Conservation (phyloP, 2,888 invertebrate genomes). For the Gibbula magus region DNA sequence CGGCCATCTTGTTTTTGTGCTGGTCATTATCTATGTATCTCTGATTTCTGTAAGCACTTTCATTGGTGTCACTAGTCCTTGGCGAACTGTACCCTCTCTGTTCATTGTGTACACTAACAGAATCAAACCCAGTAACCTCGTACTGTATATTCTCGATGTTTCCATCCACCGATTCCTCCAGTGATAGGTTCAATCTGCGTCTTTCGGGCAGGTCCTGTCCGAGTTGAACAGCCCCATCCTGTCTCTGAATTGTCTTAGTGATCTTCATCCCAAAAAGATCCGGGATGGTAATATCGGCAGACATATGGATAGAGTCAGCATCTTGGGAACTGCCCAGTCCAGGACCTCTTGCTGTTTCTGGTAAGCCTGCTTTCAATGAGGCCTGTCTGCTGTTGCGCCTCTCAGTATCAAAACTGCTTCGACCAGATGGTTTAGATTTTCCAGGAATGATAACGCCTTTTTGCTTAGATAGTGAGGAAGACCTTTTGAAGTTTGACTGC, state of each 20-base stretch:
- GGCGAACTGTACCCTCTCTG: background rate
- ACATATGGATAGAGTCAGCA: background rate
- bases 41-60: background rate
- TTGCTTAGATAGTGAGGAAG: background rate
- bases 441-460: background rate
- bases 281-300: slow-evolving; percentile 21
- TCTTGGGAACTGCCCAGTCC: background rate
- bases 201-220: background rate
- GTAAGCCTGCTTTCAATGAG: background rate
- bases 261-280: slow-evolving; percentile 15
- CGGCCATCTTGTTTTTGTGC: background rate
- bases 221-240: background rate
- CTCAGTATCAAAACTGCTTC: background rate
- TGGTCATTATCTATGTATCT: too few species aligned
- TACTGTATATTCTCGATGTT: background rate
- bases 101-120: background rate
- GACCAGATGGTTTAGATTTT: background rate
- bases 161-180: background rate
- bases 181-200: background rate
- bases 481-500: background rate
- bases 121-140: background rate
- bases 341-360: background rate
- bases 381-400: background rate
- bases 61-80: background rate
- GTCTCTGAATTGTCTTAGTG: slow-evolving; percentile 3